Percentiles rank a stretch among this genome's conserved stretches.
Evolutionary conservation across 2,888 invertebrate genomes (phyloP).

Genomic region (Sycophila texana): DNA sequence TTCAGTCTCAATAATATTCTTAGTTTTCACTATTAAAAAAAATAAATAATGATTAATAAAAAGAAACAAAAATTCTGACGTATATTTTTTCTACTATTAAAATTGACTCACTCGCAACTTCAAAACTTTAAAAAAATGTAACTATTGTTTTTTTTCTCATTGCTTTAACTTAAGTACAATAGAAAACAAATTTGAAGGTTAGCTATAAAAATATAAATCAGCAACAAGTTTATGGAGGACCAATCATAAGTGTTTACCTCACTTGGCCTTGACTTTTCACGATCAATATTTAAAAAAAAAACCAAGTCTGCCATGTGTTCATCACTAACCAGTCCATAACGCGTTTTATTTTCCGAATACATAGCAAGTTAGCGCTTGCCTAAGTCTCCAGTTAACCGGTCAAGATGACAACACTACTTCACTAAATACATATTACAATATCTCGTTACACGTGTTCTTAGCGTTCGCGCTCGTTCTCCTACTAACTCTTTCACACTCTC

Average conservation of each 20-base stretch:
- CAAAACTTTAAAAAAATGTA: constrained; percentile 40
- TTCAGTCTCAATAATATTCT: constrained; percentile 51
- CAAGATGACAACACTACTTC: constrained; percentile 46
- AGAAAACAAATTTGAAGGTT: constrained; percentile 44
- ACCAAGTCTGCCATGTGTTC: constrained; percentile 44
- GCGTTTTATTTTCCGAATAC: constrained; percentile 17
- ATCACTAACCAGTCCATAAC: constrained; percentile 31
- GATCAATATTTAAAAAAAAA: constrained; percentile 50
- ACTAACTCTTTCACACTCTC: neutral
- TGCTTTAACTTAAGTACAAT: constrained; percentile 62
- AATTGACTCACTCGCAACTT: constrained; percentile 25
- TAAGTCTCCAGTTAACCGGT: constrained; percentile 21
- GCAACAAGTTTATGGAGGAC: constrained; percentile 41
- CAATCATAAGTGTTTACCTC: constrained; percentile 32
- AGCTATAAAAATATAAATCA: constrained; percentile 50
- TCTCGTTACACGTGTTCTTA: constrained; percentile 19
- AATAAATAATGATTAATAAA: constrained; percentile 24
- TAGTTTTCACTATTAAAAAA: constrained; percentile 24
- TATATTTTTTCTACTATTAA: constrained; percentile 21
- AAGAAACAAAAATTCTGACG: constrained; percentile 44
- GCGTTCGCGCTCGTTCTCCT: constrained; percentile 13
- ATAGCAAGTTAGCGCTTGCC: constrained; percentile 13
- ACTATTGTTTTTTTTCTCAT: constrained; percentile 47
- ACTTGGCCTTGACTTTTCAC: constrained; percentile 39
- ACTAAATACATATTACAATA: constrained; percentile 43